These are phyloP conservation scores for Zaprionus lachaisei DNA, from an alignment of 1,140 invertebrate genomes.

Conservation along the genomic window DNA sequence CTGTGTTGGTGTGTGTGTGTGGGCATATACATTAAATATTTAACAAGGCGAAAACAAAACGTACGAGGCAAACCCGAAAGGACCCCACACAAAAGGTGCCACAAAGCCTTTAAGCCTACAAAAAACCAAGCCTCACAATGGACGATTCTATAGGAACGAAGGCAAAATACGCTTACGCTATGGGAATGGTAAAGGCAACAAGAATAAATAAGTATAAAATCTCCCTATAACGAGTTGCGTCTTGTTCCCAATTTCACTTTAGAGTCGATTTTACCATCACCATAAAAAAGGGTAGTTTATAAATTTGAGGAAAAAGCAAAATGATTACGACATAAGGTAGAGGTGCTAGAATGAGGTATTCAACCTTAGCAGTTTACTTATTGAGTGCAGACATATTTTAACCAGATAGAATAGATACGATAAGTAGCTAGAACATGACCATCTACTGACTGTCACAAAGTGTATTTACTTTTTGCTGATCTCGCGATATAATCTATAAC, in stretches of 20 bases:
- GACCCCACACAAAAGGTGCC: slow-evolving; percentile 42
- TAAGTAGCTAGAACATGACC: too few species aligned
- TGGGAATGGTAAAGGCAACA: not conserved
- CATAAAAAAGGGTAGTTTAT: not conserved
- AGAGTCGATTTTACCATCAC: not conserved
- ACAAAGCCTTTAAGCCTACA: slow-evolving; percentile 67
- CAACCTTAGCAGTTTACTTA: not conserved
- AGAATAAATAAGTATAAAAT: not conserved
- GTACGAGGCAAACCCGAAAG: slow-evolving; percentile 42
- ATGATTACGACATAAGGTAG: not conserved
- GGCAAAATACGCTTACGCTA: slow-evolving; percentile 4
- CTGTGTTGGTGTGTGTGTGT: not conserved
- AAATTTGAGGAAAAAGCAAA: not conserved
- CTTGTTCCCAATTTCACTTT: not conserved
- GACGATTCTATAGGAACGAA: slow-evolving; percentile 2
- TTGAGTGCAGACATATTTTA: not conserved
- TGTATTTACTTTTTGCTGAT: too few species aligned
- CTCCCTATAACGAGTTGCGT: not conserved
- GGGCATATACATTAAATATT: slow-evolving; percentile 45
- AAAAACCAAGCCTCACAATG: slow-evolving; percentile 12
- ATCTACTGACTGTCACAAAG: too few species aligned
- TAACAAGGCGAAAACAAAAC: slow-evolving; percentile 50
- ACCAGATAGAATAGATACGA: not conserved
- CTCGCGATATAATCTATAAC: too few species aligned
- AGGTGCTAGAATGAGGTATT: too few species aligned